These are phyloP conservation scores for Eugnorisma glareosa DNA, from an alignment of 2,888 invertebrate genomes.

Conservation along the genomic window DNA sequence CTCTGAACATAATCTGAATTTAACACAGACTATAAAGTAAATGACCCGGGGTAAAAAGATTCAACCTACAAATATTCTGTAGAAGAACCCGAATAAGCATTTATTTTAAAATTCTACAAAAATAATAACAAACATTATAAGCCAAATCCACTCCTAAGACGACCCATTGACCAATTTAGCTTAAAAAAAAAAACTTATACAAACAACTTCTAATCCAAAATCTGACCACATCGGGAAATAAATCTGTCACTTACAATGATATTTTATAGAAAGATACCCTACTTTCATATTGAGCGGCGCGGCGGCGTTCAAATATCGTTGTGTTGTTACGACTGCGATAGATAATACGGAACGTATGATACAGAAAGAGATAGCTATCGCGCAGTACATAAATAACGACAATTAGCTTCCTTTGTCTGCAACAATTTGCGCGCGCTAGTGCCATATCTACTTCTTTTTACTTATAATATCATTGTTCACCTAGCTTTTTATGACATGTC, in stretches of 20 bases:
- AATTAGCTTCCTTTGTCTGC: too few relatives aligned
- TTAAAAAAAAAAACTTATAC: not conserved
- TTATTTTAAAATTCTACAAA: not conserved
- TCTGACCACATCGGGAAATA: not conserved
- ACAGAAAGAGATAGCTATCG: too few relatives aligned
- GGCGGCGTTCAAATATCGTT: too few relatives aligned
- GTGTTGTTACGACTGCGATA: too few relatives aligned
- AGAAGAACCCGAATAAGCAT: not conserved
- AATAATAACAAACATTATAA: not conserved
- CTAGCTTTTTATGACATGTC: not conserved
- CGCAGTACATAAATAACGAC: too few relatives aligned
- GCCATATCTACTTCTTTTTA: too few relatives aligned
- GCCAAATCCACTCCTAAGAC: not conserved
- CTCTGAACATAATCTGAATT: constrained; percentile 7
- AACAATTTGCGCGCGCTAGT: too few relatives aligned
- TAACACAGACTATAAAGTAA: not conserved
- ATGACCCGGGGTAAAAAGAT: not conserved
- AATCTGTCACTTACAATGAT: not conserved
- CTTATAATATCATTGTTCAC: too few relatives aligned
- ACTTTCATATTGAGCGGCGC: too few relatives aligned
- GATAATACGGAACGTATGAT: too few relatives aligned
- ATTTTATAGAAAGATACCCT: too few relatives aligned
- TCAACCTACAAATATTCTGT: not conserved
- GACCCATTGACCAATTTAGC: not conserved
- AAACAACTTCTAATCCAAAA: not conserved